Evolutionary conservation across 1,140 invertebrate genomes (phyloP).

Genomic region (Goniozus legneri): DNA sequence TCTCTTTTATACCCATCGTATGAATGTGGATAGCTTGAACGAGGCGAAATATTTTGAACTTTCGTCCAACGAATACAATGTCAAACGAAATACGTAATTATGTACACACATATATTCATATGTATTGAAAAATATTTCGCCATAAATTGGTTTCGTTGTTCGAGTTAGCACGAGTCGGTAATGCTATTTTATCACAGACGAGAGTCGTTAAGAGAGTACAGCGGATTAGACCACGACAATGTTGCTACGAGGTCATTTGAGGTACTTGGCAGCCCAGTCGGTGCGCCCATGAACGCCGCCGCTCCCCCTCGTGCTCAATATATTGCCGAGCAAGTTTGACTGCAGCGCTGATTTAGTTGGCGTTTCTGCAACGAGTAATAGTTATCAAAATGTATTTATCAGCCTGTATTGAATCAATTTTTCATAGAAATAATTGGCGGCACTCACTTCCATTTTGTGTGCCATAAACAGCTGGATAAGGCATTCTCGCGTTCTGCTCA

Average conservation of each 20-base stretch:
- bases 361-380: constrained; percentile 22
- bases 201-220: neutral
- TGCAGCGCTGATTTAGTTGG: constrained; percentile 39
- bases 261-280: constrained; percentile 65
- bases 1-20: neutral
- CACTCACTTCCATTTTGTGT: constrained; percentile 36
- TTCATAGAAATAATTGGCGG: neutral
- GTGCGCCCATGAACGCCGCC: constrained; percentile 56
- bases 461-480: constrained; percentile 44
- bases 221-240: too few relatives aligned
- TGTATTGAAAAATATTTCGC: too few relatives aligned
- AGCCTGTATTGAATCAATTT: constrained; percentile 8
- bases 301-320: constrained; percentile 44
- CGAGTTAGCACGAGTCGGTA: neutral
- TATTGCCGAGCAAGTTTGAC: constrained; percentile 39
- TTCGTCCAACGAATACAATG: neutral
- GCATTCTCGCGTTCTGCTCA: constrained; percentile 51
- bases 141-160: too few relatives aligned
- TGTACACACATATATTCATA: neutral
- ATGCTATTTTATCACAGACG: neutral
- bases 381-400: neutral
- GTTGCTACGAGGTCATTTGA: constrained; percentile 39
- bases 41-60: too few relatives aligned
- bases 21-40: too few relatives aligned
- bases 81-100: neutral